A percentile compares a stretch with the other conserved stretches of the same genome.
These are phyloP conservation scores for Hymenochirus boettgeri DNA, from an alignment of 2,113 vertebrate species.

Conservation along the genomic window DNA sequence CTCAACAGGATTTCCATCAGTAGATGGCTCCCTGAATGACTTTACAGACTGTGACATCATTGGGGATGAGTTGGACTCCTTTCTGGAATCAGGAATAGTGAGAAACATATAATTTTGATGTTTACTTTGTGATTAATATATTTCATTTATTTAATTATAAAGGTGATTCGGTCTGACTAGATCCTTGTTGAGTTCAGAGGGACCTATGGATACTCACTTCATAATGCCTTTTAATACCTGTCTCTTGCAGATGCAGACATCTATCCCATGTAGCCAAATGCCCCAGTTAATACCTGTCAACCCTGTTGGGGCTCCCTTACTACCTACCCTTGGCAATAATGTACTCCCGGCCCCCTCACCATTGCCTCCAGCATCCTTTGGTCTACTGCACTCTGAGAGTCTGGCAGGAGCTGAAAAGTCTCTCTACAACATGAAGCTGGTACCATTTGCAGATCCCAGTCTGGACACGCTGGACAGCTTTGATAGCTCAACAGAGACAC, in stretches of 20 bases:
- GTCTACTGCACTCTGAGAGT: slow-evolving; percentile 75
- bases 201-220: background rate
- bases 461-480: slow-evolving; percentile 81
- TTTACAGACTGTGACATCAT: slow-evolving; percentile 80
- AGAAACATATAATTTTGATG: slow-evolving; percentile 37
- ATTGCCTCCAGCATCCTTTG: slow-evolving; percentile 68
- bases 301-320: slow-evolving; percentile 61
- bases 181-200: background rate
- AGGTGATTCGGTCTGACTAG: too few species aligned
- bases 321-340: slow-evolving; percentile 68
- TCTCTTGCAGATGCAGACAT: background rate
- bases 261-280: slow-evolving; percentile 75
- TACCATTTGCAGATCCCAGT: slow-evolving; percentile 57
- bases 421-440: slow-evolving; percentile 54
- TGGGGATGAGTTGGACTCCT: slow-evolving; percentile 83
- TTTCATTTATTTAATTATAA: too few species aligned
- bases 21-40: slow-evolving; percentile 60
- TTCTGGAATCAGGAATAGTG: slow-evolving; percentile 79
- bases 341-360: slow-evolving; percentile 69
- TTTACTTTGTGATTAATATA: too few species aligned
- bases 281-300: slow-evolving; percentile 70
- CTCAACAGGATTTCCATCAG: slow-evolving; percentile 53
- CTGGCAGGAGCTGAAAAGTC: slow-evolving; percentile 57
- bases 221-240: background rate
- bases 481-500: slow-evolving; percentile 52